Percentiles rank a stretch among this genome's conserved stretches.
Conservation (phyloP, 2,113 vertebrate species). For the Pitta sordida region DNA sequence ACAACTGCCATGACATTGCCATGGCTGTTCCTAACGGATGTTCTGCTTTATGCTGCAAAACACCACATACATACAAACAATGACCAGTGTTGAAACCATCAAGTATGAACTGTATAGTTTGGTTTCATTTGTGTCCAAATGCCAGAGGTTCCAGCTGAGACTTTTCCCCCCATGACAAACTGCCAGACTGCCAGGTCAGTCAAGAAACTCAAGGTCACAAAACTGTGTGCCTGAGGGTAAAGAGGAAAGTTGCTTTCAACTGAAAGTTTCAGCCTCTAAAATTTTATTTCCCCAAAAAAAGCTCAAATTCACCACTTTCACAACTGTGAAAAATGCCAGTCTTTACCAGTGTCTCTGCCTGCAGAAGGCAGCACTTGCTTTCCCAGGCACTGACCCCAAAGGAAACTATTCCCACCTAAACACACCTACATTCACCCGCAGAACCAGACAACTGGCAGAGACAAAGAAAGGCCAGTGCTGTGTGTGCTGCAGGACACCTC, state of each 20-base stretch:
- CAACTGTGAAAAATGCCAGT: not conserved
- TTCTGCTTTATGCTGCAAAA: not conserved
- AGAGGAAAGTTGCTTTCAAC: not conserved
- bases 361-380: not conserved
- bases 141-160: not conserved
- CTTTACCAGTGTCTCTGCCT: not conserved
- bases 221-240: not conserved
- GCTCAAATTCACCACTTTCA: not conserved
- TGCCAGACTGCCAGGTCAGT: not conserved
- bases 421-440: accelerated
- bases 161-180: not conserved
- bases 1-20: not conserved
- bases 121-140: not conserved
- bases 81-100: not conserved
- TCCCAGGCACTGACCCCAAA: not conserved
- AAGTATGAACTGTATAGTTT: not conserved
- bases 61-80: not conserved
- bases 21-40: not conserved
- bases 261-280: not conserved
- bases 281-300: not conserved
- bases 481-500: not conserved
- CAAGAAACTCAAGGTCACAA: not conserved
- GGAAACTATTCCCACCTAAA: not conserved
- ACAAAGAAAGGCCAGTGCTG: not conserved
- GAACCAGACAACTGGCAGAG: not conserved